Evolutionary conservation across 2,113 vertebrate species (phyloP), one percentile per base, ranked within the genome.

Genomic region (Apteryx owenii): DNA sequence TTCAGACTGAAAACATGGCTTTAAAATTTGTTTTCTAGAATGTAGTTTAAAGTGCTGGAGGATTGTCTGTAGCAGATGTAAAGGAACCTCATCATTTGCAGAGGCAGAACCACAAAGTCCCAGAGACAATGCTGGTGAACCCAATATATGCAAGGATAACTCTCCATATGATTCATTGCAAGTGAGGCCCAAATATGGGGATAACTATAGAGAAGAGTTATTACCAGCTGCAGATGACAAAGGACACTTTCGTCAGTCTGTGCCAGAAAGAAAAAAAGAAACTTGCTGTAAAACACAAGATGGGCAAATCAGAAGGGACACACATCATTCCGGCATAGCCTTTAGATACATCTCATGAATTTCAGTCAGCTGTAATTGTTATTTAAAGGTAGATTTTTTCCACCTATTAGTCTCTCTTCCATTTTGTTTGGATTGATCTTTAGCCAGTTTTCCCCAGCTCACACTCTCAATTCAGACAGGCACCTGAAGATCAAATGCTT

Each of bases 401-500:
- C 46, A 69, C 8, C 14, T 72, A 69, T 82, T 81, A 3, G 1
- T 54, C 6, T 84, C 26, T 71, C 44, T 72, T 40, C 53, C 12
- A 58, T 91, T 81, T 93, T 89, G 26, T 44, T 83, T 82, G 38
- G 44, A 66, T 22, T 92, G 86, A 82, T 92, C 58, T 94, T 91
- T 40, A 82, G 62, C 86, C 73, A 95, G 58, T 73, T 91, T 94
- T 77, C 62, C 84, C 26, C 40, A 76, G 26, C 42, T 96, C 66
- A 62, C 5, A 7, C 42, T 75, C 29, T 58, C 13, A 33, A 62
- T 92, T 95, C 25, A 80, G 62, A 29, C 75, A 83, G 13, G 54
- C 36, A 56, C 62, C 44, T 92, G 85, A 82, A 92, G 75, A 93
- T 93, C 70, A 93, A 96, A 96, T 44, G 4, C n/a, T 85, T 88